Conservation (phyloP, 2,113 vertebrate species). For the Ailurus styani region DNA sequence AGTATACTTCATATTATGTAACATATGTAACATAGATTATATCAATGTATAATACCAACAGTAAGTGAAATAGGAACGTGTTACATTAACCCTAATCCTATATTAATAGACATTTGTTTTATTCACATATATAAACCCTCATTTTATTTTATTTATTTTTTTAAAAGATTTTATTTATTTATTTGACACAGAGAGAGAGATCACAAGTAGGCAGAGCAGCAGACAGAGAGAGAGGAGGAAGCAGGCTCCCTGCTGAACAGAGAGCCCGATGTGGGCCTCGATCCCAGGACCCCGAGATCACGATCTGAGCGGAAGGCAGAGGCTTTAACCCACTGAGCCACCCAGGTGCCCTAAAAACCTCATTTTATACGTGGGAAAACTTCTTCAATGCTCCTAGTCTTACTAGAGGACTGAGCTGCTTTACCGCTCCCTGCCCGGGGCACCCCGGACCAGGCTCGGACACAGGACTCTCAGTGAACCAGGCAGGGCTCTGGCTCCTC, state of each 20-base stretch:
- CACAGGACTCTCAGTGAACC: not conserved
- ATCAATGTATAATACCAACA: not conserved
- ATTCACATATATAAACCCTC: not conserved
- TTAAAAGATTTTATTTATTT: too few species aligned
- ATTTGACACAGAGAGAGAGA: too few species aligned
- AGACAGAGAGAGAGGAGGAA: too few species aligned
- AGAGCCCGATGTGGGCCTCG: too few species aligned
- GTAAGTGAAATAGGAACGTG: fast-evolving
- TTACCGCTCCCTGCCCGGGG: not conserved
- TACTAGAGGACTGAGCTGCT: not conserved
- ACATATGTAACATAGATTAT: not conserved
- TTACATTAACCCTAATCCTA: too few species aligned
- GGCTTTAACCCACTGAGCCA: too few species aligned
- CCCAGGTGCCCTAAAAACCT: too few species aligned
- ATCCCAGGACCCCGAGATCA: too few species aligned
- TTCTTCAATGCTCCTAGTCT: fast-evolving
- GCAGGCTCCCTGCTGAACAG: too few species aligned
- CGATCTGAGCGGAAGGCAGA: too few species aligned
- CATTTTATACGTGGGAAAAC: not conserved
- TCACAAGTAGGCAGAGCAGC: too few species aligned
- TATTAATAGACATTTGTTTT: not conserved
- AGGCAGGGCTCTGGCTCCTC: not conserved
- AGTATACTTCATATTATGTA: not conserved
- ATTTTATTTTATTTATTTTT: too few species aligned
- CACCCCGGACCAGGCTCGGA: not conserved